Evolutionary conservation across 2,888 invertebrate species (phyloP), one percentile per base, ranked within the genome.

Genomic region (Malthinus flaveolus): DNA sequence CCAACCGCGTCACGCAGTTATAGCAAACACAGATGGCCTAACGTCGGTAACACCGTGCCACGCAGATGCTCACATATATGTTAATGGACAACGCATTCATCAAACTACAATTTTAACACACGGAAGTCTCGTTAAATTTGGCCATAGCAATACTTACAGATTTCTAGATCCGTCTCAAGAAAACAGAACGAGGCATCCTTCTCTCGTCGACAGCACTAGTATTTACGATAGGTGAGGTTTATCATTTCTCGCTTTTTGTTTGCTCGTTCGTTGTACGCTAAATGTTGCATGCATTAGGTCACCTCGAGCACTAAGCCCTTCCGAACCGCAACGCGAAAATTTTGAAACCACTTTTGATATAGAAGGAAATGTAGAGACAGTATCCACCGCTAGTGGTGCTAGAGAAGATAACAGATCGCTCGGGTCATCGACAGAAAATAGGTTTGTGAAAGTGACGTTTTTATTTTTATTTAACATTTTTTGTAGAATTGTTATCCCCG

Each of bases 21-120:
- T 98, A 68, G 93, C 96, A 51, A 87, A 88, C 74, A 87, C 93
- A 56, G 91, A 93, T 65, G 95, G 95, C 49, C 91, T 97, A 59
- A 96, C 95, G 67, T 91, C 92, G 1, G 87, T 97, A 39, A 97
- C 97, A 31, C 97, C 98, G 7, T 88, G 94, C 71, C 93, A 93
- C 73, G 84, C 93, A 23, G 95, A 96, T 78, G 95, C 97, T 8
- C 91, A 95, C 75, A 95, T 95, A 32, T 95, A 93, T 78, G 93
- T 98, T 66, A 96, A 98, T 79, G 93, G 93, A 46, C 92, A 94
- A 73, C 86, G 94, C 67, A 91, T 96, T 72, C 87, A 89, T 74
- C 96, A 97, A 78, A 93, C 97, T 32, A 95, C 96, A 49, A 90
- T 95, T 68, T 81, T 98, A 57, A 81, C 90, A 87, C 91, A 93